Percentiles rank a stretch among this genome's conserved stretches.
phyloP scores from a whole-genome alignment of 2,888 invertebrate genomes.

The Apamea epomidion region DNA sequence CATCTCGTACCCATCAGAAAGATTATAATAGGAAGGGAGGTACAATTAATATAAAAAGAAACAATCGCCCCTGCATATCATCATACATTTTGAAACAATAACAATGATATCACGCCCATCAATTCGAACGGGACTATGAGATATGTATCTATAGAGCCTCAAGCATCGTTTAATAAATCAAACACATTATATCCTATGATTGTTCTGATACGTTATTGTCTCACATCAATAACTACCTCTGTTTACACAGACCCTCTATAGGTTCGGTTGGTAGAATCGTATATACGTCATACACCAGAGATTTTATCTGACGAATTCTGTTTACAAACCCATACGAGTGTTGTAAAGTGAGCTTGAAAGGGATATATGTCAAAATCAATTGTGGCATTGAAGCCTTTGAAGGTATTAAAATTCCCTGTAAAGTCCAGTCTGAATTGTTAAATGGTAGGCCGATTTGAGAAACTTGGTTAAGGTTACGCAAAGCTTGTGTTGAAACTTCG shows the following conservation, averaged over 20 bases:
- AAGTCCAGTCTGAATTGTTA: neutral
- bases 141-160: slow-evolving; percentile 71
- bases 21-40: neutral
- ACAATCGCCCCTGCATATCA: slow-evolving; percentile 51
- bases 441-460: neutral
- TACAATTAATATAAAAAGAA: slow-evolving; percentile 30
- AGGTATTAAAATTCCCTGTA: slow-evolving; percentile 3
- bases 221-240: slow-evolving; percentile 81
- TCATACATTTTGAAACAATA: slow-evolving; percentile 70
- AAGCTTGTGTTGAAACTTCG: neutral
- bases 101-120: slow-evolving; percentile 76
- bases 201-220: slow-evolving; percentile 87
- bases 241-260: slow-evolving; percentile 83
- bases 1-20: neutral
- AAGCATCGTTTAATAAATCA: slow-evolving; percentile 86
- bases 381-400: slow-evolving; percentile 14
- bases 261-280: slow-evolving; percentile 67
- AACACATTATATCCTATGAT: slow-evolving; percentile 85
- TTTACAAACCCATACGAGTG: slow-evolving; percentile 22
- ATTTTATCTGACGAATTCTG: slow-evolving; percentile 34
- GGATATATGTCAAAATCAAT: slow-evolving; percentile 14
- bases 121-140: slow-evolving; percentile 67
- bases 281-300: slow-evolving; percentile 4
- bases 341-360: slow-evolving; percentile 26
- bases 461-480: neutral